These are phyloP conservation scores for Sclerurus mexicanus DNA, from an alignment of 2,113 vertebrate species.

Conservation along the genomic window DNA sequence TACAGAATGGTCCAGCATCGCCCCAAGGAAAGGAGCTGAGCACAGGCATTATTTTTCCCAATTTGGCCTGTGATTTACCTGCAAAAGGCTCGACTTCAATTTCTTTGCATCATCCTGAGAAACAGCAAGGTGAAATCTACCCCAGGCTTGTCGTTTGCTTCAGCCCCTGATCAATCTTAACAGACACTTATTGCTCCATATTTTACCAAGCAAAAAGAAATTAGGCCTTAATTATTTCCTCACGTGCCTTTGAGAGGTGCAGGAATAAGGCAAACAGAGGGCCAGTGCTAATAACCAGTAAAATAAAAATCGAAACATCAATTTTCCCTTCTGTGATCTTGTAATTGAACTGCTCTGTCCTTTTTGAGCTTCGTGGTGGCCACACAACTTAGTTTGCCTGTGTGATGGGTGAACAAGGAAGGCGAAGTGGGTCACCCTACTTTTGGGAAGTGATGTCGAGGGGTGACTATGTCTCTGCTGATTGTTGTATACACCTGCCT, in stretches of 20 bases:
- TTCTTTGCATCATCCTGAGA: neutral
- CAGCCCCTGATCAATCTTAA: neutral
- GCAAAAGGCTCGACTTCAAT: neutral
- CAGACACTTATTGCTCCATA: conserved; percentile 20
- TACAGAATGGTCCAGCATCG: neutral
- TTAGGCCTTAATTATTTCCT: conserved; percentile 36
- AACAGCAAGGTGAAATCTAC: neutral
- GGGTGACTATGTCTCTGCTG: neutral
- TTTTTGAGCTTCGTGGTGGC: neutral
- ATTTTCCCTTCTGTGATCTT: neutral
- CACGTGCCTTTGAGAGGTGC: neutral
- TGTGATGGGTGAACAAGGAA: neutral
- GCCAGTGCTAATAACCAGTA: neutral
- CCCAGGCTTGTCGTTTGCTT: neutral
- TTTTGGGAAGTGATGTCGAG: neutral
- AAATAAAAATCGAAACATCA: conserved; percentile 10
- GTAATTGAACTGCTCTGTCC: neutral
- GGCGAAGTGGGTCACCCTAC: neutral
- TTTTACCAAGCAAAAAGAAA: conserved; percentile 20
- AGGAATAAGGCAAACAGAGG: neutral
- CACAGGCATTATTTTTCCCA: neutral
- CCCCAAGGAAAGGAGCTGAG: neutral
- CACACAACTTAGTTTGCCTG: neutral
- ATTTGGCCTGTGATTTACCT: neutral
- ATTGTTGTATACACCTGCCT: neutral